Evolutionary conservation across 2,113 vertebrate genomes (phyloP).

Genomic region (Cichladusa arquata): DNA sequence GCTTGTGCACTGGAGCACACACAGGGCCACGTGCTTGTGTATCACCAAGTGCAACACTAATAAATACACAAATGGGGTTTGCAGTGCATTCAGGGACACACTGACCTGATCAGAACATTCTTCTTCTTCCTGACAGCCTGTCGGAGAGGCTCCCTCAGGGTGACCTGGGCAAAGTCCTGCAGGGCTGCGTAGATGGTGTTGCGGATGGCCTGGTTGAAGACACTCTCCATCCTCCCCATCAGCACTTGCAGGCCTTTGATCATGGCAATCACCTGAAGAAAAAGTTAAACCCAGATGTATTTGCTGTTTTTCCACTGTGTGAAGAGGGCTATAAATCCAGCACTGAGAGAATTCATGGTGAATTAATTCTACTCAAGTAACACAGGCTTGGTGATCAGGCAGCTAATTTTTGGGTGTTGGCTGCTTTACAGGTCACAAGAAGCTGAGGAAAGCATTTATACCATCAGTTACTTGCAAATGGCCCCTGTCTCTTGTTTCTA

Average conservation of each 20-base stretch:
- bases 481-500: background rate
- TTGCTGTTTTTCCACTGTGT: background rate
- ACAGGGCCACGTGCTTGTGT: background rate
- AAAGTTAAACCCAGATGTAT: background rate
- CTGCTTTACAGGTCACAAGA: background rate
- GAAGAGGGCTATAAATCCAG: background rate
- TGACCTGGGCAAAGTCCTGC: constrained; percentile 98
- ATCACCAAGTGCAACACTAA: background rate
- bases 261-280: constrained; percentile 90
- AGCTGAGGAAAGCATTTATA: background rate
- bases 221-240: constrained; percentile 98
- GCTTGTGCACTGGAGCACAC: background rate
- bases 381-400: background rate
- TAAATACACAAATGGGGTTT: background rate
- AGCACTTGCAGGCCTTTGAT: constrained; percentile 98
- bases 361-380: background rate
- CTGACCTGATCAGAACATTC: constrained; percentile 95
- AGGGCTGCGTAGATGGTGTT: constrained; percentile 98
- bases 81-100: background rate
- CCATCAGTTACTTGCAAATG: background rate
- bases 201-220: constrained; percentile 98
- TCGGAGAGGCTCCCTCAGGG: constrained; percentile 89
- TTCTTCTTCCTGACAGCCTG: constrained; percentile 99
- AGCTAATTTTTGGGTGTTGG: background rate
- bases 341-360: background rate